Evolutionary conservation across 2,113 vertebrate genomes (phyloP).

Genomic region (Glaucomys volans): DNA sequence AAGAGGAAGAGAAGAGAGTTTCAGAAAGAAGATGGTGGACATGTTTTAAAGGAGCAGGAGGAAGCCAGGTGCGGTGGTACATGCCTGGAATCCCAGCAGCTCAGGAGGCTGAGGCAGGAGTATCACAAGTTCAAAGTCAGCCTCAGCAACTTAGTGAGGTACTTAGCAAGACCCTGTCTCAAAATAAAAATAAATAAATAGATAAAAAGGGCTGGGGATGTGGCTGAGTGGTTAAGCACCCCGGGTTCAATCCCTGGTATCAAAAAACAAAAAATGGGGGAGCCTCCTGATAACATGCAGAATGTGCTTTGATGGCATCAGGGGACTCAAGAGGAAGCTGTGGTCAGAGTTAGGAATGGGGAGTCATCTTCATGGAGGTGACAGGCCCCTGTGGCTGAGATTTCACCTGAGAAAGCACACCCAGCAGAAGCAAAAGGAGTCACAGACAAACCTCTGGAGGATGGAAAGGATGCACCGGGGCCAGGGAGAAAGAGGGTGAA

Average conservation of each 20-base stretch:
- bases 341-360: neutral
- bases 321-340: neutral
- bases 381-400: neutral
- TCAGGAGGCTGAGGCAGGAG: neutral
- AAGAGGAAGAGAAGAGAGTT: neutral
- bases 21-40: neutral
- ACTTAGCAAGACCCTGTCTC: neutral
- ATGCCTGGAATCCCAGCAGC: neutral
- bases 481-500: neutral
- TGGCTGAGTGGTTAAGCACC: neutral
- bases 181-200: no score
- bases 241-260: neutral
- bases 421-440: neutral
- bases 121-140: neutral
- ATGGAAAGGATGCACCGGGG: rapidly evolving
- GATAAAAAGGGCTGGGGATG: neutral
- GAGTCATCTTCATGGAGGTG: neutral
- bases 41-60: neutral
- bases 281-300: neutral
- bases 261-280: neutral
- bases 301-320: neutral
- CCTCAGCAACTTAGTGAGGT: neutral
- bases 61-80: neutral
- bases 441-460: neutral
- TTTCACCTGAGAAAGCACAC: neutral